Base-by-base conservation (phyloP, 2,797 vertebrate genomes). In the Saxicola maurus region DNA sequence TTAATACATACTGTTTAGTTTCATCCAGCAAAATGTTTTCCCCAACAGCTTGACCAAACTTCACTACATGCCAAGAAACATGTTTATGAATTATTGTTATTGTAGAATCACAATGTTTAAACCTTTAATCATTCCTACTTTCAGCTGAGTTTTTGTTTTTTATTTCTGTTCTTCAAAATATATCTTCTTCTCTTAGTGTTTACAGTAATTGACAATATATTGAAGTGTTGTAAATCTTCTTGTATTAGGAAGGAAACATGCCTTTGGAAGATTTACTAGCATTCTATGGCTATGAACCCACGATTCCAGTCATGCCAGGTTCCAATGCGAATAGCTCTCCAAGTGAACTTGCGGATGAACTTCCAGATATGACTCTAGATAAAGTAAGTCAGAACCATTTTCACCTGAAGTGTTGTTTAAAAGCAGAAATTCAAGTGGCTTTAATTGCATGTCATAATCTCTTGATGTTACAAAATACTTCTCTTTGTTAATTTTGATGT, bases 351-450 rank as follows among this genome's bases (percentile, higher is more conserved):
- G 98, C 98, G 9, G 99, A 99, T 96, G 99, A 99, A 71, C 97
- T 99, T 59, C 99, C 99, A 65, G 99, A 99, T 94, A 99, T 99
- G 99, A 99, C 99, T 91, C 95, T 99, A 87, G 99, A 99, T 96
- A 99, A 99, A 97, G 99, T 99, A 96, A 97, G 96, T 96, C 10
- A 42, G 17, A 83, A 66, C n/a, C 0, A 1, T 59, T 68, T 55
- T 72, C 20, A 9, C 10, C 21, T 42, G 2, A 59, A 17, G 35
- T 27, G 6, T 5, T 31, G 4, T 89, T 79, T 66, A 33, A 73
- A 87, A 51, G 37, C 24, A 55, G 62, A 85, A 79, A 28, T 71
- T 10, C 8, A 5, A 0, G 5, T 51, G n/a, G 11, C 24, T 35
- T 86, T 43, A 56, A 38, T 64, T 48, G n/a, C 7, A 5, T 69